Base-by-base conservation (phyloP, 2,113 vertebrate species). In the Nothobranchius kuhntae region DNA sequence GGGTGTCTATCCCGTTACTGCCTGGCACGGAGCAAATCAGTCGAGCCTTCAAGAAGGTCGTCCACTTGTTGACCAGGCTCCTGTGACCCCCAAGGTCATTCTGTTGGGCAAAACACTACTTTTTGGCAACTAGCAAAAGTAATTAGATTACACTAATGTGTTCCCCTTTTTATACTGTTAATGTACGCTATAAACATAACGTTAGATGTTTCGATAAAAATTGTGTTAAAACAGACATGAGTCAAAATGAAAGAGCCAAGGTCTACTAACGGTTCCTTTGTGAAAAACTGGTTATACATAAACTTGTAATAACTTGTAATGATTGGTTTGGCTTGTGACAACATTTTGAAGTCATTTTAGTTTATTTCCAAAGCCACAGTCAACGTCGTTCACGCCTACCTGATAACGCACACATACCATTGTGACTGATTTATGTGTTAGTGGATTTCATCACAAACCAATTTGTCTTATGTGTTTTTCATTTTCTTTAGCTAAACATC, bases 41-140 rank as follows among this genome's bases (percentile, higher is more conserved):
- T 5, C 98, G 94, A 11, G 98, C 96, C 87, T 99, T 99, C 26
- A 99, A 89, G 74, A 98, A 99, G 12, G 98, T 99, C 6, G 97
- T 99, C 98, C 98, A 99, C 78, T 99, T 99, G 84, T 99, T 99
- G 35, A 99, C 96, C 52, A 99, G 93, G 82, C 98, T 99, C 78
- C 97, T 94, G 89, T 99, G 97, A 7, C 98, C 98, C 45, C 98
- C 98, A 38, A 98, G 94, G 70, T 99, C 98, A 79, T 99, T 99
- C 98, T 99, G 91, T 68, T 54, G 85, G 74, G 77, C 9, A 86
- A 15, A 76, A n/a, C 58, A 65, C 38, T 40, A 8, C 7, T 40
- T 40, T 40, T 40, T 40, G 30, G 38, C 38, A 40, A 7, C 6
- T 40, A 40, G 38, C 38, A 40, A 40, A 7, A 40, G 1, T 40